A percentile compares a stretch with the other conserved stretches of the same genome.
These are phyloP conservation scores for Spinus olivaceus DNA, from an alignment of 2,797 vertebrate genomes.

Conservation along the genomic window DNA sequence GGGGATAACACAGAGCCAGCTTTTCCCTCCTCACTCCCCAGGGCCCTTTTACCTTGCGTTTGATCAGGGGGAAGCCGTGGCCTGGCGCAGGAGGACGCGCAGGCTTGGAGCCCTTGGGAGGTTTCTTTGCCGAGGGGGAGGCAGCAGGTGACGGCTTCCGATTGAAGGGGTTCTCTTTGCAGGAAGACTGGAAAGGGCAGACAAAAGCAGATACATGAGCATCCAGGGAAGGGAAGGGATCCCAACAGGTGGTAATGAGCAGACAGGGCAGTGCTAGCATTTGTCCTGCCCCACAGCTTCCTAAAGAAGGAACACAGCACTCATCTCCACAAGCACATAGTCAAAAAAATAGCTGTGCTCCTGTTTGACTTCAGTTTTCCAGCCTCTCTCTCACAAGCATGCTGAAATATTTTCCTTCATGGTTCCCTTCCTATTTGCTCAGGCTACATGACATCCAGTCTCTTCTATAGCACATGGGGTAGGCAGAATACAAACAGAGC, in stretches of 20 bases:
- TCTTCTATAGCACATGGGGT: neutral
- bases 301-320: neutral
- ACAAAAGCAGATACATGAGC: neutral
- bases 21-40: neutral
- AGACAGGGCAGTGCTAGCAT: neutral
- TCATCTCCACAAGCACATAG: neutral
- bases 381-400: neutral
- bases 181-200: constrained; percentile 72
- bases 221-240: neutral
- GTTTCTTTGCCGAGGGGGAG: constrained; percentile 73
- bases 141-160: constrained; percentile 84
- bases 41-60: constrained; percentile 83
- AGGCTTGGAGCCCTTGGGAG: constrained; percentile 84
- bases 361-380: neutral
- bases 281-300: neutral
- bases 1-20: neutral
- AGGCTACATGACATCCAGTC: neutral
- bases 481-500: neutral
- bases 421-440: neutral
- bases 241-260: neutral
- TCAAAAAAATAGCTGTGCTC: neutral
- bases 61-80: constrained; percentile 90
- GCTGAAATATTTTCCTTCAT: neutral
- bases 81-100: constrained; percentile 86
- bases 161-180: constrained; percentile 93